Conservation (phyloP, 2,888 invertebrate species). For the Griposia aprilina region DNA sequence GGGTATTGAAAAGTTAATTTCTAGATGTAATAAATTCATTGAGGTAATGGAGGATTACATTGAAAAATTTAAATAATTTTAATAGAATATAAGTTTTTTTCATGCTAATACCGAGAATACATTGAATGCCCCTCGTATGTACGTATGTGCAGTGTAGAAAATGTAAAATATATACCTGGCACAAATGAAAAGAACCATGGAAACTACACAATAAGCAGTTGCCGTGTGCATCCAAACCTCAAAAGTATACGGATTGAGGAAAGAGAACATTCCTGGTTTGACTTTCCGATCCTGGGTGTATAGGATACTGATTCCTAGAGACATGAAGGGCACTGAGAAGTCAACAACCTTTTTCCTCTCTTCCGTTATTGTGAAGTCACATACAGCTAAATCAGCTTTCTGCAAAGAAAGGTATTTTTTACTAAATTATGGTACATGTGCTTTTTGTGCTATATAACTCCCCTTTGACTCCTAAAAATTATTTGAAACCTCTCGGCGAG, state of each 20-base stretch:
- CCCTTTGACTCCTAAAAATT: no score
- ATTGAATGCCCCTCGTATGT: no score
- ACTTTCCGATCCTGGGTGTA: slow-evolving; percentile 94
- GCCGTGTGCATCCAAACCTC: slow-evolving; percentile 97
- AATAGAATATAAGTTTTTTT: no score
- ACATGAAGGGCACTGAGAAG: slow-evolving; percentile 99
- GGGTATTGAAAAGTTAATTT: no score
- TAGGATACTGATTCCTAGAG: slow-evolving; percentile 96
- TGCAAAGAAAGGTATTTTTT: slow-evolving; percentile 62
- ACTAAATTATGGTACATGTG: neutral
- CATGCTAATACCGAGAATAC: no score
- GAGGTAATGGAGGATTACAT: no score
- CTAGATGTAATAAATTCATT: no score
- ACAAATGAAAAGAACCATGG: slow-evolving; percentile 94
- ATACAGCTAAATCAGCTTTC: slow-evolving; percentile 85
- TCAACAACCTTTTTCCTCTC: slow-evolving; percentile 96
- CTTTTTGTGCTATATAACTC: neutral
- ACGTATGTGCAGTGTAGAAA: neutral
- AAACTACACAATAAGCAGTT: slow-evolving; percentile 95
- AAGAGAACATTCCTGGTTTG: slow-evolving; percentile 95
- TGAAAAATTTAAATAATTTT: no score
- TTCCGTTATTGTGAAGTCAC: slow-evolving; percentile 97
- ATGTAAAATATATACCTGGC: slow-evolving; percentile 91
- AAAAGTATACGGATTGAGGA: slow-evolving; percentile 95
- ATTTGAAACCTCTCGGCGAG: no score